Evolutionary conservation across 2,888 invertebrate genomes (phyloP).

Genomic region (Xiphydria camelus): DNA sequence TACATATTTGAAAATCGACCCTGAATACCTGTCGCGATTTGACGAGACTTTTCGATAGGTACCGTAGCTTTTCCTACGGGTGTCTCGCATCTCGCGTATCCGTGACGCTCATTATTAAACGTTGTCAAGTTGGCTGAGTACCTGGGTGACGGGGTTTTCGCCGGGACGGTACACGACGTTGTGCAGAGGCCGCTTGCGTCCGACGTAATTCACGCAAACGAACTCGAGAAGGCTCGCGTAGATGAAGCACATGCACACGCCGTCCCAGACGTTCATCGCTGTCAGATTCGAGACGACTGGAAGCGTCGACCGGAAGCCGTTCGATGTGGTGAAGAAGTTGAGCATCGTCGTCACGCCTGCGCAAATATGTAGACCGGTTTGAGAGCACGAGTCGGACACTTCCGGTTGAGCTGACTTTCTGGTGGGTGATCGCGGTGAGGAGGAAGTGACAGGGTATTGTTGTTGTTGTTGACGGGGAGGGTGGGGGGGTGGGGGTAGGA

Average conservation of each 20-base stretch:
- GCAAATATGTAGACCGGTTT: conserved; percentile 41
- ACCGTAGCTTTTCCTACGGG: no score
- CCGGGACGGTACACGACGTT: conserved; percentile 88
- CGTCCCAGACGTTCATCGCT: conserved; percentile 97
- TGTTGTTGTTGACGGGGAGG: no score
- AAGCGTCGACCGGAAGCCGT: conserved; percentile 87
- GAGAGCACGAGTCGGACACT: no score
- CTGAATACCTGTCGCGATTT: no score
- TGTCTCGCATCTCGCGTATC: no score
- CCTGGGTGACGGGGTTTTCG: conserved; percentile 90
- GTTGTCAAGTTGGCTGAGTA: no score
- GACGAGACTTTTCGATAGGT: no score
- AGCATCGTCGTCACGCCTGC: conserved; percentile 95
- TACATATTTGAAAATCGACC: no score
- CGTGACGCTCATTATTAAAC: no score
- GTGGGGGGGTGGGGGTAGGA: no score
- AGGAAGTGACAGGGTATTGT: not conserved
- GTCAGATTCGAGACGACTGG: conserved; percentile 93
- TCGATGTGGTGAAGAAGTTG: conserved; percentile 96
- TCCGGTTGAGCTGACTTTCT: no score
- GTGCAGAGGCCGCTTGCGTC: conserved; percentile 84
- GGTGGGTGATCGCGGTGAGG: not conserved
- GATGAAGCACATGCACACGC: conserved; percentile 96
- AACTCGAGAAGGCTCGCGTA: conserved; percentile 93
- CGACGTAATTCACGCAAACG: conserved; percentile 94